Evolutionary conservation across 2,113 vertebrate species (phyloP).

Genomic region (Ivindomyrus marchei): DNA sequence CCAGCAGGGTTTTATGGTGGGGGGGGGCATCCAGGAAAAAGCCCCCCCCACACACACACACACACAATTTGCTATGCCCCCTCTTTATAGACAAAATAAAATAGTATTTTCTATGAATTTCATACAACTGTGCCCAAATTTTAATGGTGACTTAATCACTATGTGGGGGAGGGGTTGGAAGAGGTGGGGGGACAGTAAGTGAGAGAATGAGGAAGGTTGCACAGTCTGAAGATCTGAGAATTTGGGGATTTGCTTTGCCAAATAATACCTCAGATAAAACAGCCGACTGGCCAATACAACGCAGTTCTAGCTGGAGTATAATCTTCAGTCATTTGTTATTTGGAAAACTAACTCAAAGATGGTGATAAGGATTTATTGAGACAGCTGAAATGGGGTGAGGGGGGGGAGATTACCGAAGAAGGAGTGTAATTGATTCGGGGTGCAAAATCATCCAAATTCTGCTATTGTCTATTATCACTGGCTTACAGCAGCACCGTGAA

Average conservation of each 20-base stretch:
- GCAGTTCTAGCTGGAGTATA: slow-evolving; percentile 15
- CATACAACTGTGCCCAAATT: slow-evolving; percentile 13
- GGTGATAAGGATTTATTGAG: slow-evolving; percentile 23
- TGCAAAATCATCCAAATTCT: slow-evolving; percentile 19
- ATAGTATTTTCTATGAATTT: not conserved
- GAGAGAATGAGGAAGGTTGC: not conserved
- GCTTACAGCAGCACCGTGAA: slow-evolving; percentile 17
- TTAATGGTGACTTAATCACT: slow-evolving; percentile 2
- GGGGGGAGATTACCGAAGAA: slow-evolving; percentile 6
- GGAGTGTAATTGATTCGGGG: slow-evolving; percentile 24
- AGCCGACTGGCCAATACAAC: slow-evolving; percentile 13
- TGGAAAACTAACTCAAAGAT: slow-evolving; percentile 18
- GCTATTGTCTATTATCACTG: slow-evolving; percentile 16
- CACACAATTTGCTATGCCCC: not conserved
- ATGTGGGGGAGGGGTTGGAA: not conserved
- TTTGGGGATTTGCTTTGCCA: not conserved
- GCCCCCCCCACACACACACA: not conserved
- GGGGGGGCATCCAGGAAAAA: not conserved
- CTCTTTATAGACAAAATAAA: slow-evolving; percentile 2
- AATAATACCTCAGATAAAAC: slow-evolving; percentile 13
- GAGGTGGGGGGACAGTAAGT: not conserved
- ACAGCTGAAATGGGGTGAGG: not conserved
- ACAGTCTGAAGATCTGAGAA: not conserved
- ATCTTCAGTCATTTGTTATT: slow-evolving; percentile 24
- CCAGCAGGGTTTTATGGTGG: not conserved